Conservation (phyloP, 2,113 vertebrate genomes). For the Scortum barcoo region DNA sequence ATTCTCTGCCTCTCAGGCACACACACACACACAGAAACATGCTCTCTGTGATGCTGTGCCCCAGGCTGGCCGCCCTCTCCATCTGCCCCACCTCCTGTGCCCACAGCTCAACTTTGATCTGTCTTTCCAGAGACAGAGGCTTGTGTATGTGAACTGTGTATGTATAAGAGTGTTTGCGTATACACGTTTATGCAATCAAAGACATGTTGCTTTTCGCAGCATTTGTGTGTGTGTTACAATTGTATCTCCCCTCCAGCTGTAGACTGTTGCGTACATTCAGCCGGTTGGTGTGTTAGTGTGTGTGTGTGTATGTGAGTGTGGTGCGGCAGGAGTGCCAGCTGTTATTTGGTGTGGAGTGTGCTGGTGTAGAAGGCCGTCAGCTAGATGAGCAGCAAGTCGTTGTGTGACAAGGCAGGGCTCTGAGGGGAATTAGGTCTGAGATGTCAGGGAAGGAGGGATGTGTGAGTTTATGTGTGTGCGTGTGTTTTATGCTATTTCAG, state of each 20-base stretch:
- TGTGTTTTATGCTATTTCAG: conserved; percentile 59
- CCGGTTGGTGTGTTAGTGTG: conserved; percentile 21
- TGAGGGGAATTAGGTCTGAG: conserved; percentile 65
- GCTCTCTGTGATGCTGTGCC: conserved; percentile 76
- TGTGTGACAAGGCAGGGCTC: conserved; percentile 68
- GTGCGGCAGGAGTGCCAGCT: conserved; percentile 69
- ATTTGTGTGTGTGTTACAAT: conserved; percentile 65
- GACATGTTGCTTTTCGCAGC: conserved; percentile 66
- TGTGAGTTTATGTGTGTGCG: conserved; percentile 30
- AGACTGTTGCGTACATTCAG: conserved; percentile 66
- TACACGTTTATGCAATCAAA: conserved; percentile 79
- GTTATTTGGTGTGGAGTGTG: conserved; percentile 65
- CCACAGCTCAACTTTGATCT: conserved; percentile 84
- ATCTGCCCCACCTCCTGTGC: conserved; percentile 80
- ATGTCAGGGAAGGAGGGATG: conserved; percentile 54
- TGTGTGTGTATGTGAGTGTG: conserved; percentile 39
- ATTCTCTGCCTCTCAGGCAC: conserved; percentile 57
- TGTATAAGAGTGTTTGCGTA: conserved; percentile 65
- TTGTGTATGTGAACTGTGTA: conserved; percentile 60
- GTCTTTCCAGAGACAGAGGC: conserved; percentile 63
- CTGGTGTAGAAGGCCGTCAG: conserved; percentile 49
- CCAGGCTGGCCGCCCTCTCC: conserved; percentile 79
- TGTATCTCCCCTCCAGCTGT: conserved; percentile 77
- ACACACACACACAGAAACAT: conserved; percentile 56
- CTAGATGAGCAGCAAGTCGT: conserved; percentile 69